Conservation (phyloP, 2,113 vertebrate species). For the Myrmecobius fasciatus region DNA sequence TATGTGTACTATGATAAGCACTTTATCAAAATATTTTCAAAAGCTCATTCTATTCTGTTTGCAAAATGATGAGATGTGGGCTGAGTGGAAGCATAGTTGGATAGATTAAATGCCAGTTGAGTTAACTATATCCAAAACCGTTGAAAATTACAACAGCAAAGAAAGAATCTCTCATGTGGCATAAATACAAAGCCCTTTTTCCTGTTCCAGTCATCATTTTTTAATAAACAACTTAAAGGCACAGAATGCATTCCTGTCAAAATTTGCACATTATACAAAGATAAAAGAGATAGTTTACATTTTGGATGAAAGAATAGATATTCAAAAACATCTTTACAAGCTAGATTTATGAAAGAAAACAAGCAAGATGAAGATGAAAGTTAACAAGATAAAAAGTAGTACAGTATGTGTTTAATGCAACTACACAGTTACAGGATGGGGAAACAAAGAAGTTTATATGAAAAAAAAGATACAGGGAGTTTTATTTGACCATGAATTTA, state of each 20-base stretch:
- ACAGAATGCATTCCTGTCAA: background rate
- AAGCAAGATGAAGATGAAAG: conserved; percentile 43
- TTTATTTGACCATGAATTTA: background rate
- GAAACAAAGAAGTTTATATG: background rate
- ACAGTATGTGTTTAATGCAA: conserved; percentile 19
- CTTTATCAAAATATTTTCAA: background rate
- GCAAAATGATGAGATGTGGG: background rate
- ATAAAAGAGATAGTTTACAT: background rate
- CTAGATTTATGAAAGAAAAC: background rate
- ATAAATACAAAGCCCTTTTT: background rate
- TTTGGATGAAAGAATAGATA: background rate
- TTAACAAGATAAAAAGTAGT: conserved; percentile 44
- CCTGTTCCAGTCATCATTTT: background rate
- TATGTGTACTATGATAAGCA: background rate
- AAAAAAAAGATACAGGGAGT: background rate
- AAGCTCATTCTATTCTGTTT: background rate
- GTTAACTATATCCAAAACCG: background rate
- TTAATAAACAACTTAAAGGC: background rate
- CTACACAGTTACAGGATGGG: background rate
- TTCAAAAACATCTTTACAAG: background rate
- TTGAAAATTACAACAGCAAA: background rate
- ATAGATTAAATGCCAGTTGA: background rate
- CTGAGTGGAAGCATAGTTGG: background rate
- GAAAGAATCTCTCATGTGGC: background rate
- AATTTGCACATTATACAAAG: conserved; percentile 20